These are phyloP conservation scores for Saguinus imperator DNA, from an alignment of 2,113 vertebrate species.

Conservation along the genomic window DNA sequence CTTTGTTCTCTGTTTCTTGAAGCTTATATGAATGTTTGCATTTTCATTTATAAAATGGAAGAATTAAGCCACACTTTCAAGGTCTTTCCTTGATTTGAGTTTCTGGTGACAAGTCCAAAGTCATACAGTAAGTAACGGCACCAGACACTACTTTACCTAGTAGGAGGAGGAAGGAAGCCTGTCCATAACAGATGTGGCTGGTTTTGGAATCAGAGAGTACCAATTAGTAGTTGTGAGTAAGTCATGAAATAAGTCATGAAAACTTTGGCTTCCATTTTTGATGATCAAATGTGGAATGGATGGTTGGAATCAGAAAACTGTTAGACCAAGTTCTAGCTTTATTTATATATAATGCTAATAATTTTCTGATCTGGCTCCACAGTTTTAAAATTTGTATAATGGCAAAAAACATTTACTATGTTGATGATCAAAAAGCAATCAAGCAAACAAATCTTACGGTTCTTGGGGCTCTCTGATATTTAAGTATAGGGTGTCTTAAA, in stretches of 20 bases:
- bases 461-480: not conserved
- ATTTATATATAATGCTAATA: not conserved
- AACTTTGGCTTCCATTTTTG: not conserved
- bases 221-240: not conserved
- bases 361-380: not conserved
- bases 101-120: not conserved
- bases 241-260: not conserved
- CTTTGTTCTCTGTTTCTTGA: not conserved
- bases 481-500: not conserved
- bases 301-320: not conserved
- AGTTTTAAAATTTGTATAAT: not conserved
- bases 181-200: not conserved
- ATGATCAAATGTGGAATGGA: not conserved
- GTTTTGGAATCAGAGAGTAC: not conserved
- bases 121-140: not conserved
- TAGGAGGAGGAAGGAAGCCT: not conserved
- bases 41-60: not conserved
- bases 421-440: not conserved
- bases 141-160: not conserved
- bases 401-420: not conserved
- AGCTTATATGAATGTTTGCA: not conserved
- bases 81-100: not conserved
- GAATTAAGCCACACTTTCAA: not conserved
- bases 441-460: not conserved
- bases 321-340: constrained; percentile 14